Conservation (phyloP, 1,140 invertebrate genomes). For the Listronotus oregonensis region DNA sequence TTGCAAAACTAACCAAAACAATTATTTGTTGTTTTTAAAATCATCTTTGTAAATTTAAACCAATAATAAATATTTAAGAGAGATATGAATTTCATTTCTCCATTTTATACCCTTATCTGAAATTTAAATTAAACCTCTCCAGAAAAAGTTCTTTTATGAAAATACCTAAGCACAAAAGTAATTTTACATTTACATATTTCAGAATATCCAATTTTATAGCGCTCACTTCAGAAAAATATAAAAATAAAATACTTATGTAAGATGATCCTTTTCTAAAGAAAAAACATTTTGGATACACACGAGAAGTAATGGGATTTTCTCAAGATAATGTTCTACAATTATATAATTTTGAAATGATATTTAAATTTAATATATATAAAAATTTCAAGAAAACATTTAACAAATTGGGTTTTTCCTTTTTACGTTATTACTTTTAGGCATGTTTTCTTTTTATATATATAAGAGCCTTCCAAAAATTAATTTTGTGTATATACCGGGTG, state of each 20-base stretch:
- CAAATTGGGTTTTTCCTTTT: too few species aligned
- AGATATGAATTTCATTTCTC: conserved; percentile 15
- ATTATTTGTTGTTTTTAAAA: too few species aligned
- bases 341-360: not conserved
- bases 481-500: too few species aligned
- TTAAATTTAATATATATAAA: too few species aligned
- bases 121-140: conserved; percentile 21
- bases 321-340: not conserved
- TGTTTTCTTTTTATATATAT: not conserved
- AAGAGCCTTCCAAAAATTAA: too few species aligned
- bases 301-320: conserved; percentile 8
- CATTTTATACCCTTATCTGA: conserved; percentile 9
- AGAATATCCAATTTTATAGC: conserved; percentile 18
- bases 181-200: conserved; percentile 25
- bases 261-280: conserved; percentile 9
- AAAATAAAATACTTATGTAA: conserved; percentile 19
- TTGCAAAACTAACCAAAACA: too few species aligned
- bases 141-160: conserved; percentile 7
- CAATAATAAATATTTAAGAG: not conserved
- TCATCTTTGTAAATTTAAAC: too few species aligned
- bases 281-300: conserved; percentile 2
- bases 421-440: not conserved
- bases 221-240: conserved; percentile 23
- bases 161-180: conserved; percentile 27
- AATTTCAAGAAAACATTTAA: too few species aligned